Conservation (phyloP, 2,888 invertebrate genomes). For the Leptinotarsa juncta region DNA sequence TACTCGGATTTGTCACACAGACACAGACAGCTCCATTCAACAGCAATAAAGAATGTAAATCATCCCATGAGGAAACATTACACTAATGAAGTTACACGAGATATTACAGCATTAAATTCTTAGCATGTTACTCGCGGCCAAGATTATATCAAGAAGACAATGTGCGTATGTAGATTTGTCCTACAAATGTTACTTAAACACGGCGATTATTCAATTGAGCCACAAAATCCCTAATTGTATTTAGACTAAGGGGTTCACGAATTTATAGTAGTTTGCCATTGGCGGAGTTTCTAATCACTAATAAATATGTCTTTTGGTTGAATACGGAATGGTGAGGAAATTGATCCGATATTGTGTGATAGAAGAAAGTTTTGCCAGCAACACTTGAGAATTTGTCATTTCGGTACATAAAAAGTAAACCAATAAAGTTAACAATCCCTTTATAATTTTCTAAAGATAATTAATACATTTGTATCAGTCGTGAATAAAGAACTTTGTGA, state of each 20-base stretch:
- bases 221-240: constrained; percentile 32
- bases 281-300: constrained; percentile 4
- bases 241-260: constrained; percentile 14
- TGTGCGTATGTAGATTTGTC: constrained; percentile 36
- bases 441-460: too few relatives aligned
- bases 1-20: constrained; percentile 21
- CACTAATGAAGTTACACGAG: constrained; percentile 36
- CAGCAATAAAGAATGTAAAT: constrained; percentile 26
- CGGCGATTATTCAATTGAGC: constrained; percentile 40
- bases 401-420: too few relatives aligned
- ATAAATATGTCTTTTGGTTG: background rate
- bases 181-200: constrained; percentile 34
- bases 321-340: background rate
- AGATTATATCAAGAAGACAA: constrained; percentile 37
- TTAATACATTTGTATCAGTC: too few relatives aligned
- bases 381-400: too few relatives aligned
- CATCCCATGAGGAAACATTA: constrained; percentile 19
- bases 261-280: constrained; percentile 10
- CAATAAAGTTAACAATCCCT: too few relatives aligned
- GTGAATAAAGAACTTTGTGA: too few relatives aligned
- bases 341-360: too few relatives aligned
- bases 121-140: constrained; percentile 22
- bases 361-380: too few relatives aligned
- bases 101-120: constrained; percentile 34
- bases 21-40: constrained; percentile 25